phyloP scores from a whole-genome alignment of 2,113 vertebrate species.

The Psittacara wagleri region DNA sequence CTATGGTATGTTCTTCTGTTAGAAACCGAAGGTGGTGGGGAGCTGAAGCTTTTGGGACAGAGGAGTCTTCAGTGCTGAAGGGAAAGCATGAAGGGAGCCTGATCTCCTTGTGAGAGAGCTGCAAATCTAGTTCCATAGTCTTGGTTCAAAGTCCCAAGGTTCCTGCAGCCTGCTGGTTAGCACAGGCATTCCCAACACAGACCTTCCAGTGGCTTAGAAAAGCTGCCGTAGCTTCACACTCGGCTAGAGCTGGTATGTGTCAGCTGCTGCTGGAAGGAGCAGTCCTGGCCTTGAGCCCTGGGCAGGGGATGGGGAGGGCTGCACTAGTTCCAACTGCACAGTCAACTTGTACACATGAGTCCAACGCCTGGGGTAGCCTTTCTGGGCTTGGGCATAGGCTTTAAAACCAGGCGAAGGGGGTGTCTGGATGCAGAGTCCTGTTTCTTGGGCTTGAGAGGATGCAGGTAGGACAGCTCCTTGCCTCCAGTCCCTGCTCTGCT shows the following conservation, averaged over 20 bases:
- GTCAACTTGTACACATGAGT: neutral
- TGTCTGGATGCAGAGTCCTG: neutral
- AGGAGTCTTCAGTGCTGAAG: neutral
- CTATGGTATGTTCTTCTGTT: accelerated
- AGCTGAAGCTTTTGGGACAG: neutral
- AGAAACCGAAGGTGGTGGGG: neutral
- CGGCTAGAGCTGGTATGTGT: neutral
- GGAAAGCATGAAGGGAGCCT: neutral
- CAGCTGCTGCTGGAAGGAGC: constrained; percentile 17
- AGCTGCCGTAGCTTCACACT: neutral
- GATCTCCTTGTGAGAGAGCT: neutral
- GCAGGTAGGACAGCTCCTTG: neutral
- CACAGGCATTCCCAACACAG: neutral
- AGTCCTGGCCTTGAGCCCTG: neutral
- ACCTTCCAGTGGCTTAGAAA: neutral
- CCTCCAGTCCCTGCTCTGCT: neutral
- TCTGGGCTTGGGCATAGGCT: neutral
- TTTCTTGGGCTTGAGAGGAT: neutral
- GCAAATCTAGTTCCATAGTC: neutral
- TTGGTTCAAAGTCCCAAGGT: neutral
- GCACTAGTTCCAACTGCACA: neutral
- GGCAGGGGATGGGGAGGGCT: neutral
- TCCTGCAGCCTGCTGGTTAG: neutral
- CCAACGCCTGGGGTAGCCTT: neutral
- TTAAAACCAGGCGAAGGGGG: neutral